Percentiles rank a stretch among this genome's conserved stretches.
These are phyloP conservation scores for Ornithorhynchus anatinus DNA, from an alignment of 2,113 vertebrate species.

Conservation along the genomic window DNA sequence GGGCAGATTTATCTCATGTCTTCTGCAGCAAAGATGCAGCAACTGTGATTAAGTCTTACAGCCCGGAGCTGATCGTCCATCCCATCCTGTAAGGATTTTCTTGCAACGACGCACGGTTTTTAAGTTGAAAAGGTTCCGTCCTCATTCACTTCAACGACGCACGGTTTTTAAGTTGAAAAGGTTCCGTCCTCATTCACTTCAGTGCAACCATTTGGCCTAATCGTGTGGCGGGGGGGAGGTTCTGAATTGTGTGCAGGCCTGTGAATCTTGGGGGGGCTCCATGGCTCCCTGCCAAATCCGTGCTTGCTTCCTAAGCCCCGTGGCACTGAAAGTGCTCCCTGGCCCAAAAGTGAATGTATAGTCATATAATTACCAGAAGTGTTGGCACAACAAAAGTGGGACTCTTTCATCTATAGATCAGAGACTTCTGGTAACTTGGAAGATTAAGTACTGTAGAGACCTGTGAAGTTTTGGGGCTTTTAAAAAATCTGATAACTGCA, in stretches of 20 bases:
- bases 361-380: conserved; percentile 36
- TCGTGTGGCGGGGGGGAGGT: no score
- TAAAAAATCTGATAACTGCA: no score
- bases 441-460: conserved; percentile 17
- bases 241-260: neutral
- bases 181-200: no score
- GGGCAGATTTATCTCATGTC: conserved; percentile 94
- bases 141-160: no score
- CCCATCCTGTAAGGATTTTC: conserved; percentile 90
- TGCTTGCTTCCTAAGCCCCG: no score
- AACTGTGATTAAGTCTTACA: conserved; percentile 94
- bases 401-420: conserved; percentile 40
- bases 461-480: no score
- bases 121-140: no score
- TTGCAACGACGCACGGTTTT: no score
- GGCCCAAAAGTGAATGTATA: conserved; percentile 17
- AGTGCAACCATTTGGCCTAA: no score
- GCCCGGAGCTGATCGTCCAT: conserved; percentile 97
- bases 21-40: conserved; percentile 96
- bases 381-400: conserved; percentile 35
- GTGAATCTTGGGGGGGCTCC: no score
- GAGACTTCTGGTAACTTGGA: conserved; percentile 40
- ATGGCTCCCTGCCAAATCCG: no score
- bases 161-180: no score
- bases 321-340: conserved; percentile 19